Conservation (phyloP, 2,888 invertebrate species). For the Eumerus sabulonum region DNA sequence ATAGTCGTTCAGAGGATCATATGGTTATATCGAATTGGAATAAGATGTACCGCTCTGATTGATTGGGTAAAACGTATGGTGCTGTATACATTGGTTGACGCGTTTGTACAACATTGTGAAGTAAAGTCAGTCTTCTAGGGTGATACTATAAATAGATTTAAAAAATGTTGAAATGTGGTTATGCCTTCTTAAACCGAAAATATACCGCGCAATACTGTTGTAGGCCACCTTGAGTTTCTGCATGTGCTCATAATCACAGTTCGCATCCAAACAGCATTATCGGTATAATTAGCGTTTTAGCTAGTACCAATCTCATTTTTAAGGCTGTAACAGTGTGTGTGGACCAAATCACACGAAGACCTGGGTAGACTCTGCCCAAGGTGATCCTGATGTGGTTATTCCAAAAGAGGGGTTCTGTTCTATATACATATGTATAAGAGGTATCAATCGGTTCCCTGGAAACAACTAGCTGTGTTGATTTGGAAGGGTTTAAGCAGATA, state of each 20-base stretch:
- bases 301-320: neutral
- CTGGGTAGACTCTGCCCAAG: neutral
- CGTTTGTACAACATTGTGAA: neutral
- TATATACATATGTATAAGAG: neutral
- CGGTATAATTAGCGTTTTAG: conserved; percentile 1
- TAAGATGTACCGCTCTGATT: neutral
- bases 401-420: neutral
- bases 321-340: neutral
- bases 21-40: neutral
- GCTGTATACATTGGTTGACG: too few species aligned
- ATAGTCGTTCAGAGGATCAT: neutral
- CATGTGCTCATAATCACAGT: conserved; percentile 4
- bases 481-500: conserved; percentile 2
- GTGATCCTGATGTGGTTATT: neutral
- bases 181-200: neutral
- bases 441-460: conserved; percentile 9
- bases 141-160: neutral
- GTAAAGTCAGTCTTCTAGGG: neutral
- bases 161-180: neutral
- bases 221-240: conserved; percentile 10
- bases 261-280: conserved; percentile 1
- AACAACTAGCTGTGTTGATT: conserved; percentile 8
- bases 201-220: neutral
- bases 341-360: neutral
- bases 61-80: neutral